Evolutionary conservation across 2,113 vertebrate genomes (phyloP).

Genomic region (Centrocercus urophasianus): DNA sequence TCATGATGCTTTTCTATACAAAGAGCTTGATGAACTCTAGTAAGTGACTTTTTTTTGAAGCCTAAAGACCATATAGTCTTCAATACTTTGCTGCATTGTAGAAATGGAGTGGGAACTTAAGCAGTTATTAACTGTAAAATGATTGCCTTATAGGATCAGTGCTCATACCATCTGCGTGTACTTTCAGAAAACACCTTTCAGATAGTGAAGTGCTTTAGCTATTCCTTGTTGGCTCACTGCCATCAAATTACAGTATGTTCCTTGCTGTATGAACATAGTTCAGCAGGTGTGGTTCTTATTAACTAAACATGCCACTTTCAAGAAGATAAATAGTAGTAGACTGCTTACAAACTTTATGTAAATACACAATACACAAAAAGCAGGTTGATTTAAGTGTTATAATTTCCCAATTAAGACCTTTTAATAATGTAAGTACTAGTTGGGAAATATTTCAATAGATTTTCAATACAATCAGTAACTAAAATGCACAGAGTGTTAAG

Average conservation of each 20-base stretch:
- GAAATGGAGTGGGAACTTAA: not conserved
- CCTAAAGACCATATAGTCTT: not conserved
- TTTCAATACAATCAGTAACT: not conserved
- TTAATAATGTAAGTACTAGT: not conserved
- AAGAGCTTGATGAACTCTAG: not conserved
- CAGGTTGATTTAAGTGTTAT: not conserved
- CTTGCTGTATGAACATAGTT: not conserved
- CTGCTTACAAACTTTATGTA: not conserved
- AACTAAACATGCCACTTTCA: not conserved
- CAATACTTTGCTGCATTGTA: not conserved
- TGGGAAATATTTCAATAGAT: not conserved
- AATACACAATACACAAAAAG: not conserved
- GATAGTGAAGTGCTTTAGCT: not conserved
- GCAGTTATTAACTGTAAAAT: not conserved
- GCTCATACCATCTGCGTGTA: not conserved
- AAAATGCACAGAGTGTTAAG: not conserved
- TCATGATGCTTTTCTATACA: not conserved
- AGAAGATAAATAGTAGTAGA: not conserved
- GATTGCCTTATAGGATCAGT: not conserved
- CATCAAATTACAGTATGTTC: not conserved
- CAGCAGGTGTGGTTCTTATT: not conserved
- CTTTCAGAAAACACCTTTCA: not conserved
- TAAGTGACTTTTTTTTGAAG: not conserved
- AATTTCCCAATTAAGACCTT: not conserved
- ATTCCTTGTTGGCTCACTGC: not conserved